Conservation (phyloP, 2,797 vertebrate genomes). For the Epinephelus coioides region DNA sequence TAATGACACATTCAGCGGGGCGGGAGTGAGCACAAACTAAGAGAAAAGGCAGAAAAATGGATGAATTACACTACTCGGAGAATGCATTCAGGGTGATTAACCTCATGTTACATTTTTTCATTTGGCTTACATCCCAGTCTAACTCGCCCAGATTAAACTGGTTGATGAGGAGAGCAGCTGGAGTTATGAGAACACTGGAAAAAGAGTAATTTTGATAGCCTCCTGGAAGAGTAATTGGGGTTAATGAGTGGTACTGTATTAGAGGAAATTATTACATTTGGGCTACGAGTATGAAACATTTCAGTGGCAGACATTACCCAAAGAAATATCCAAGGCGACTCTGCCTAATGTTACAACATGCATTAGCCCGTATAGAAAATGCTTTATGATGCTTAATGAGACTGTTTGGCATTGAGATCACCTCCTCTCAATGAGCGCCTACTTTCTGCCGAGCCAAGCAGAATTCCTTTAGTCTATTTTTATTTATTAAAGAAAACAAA, state of each 20-base stretch:
- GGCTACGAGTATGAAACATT: slow-evolving; percentile 69
- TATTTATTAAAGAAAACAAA: slow-evolving; percentile 18
- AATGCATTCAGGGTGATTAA: slow-evolving; percentile 81
- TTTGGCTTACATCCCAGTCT: slow-evolving; percentile 82
- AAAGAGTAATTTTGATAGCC: slow-evolving; percentile 72
- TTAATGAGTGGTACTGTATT: slow-evolving; percentile 76
- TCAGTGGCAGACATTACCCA: slow-evolving; percentile 33
- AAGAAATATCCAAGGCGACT: slow-evolving; percentile 31
- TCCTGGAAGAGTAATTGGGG: slow-evolving; percentile 83
- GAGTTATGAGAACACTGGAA: slow-evolving; percentile 76
- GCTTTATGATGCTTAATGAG: slow-evolving; percentile 24
- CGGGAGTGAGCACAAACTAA: slow-evolving; percentile 43
- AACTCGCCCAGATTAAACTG: slow-evolving; percentile 78
- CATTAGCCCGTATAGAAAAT: slow-evolving; percentile 36
- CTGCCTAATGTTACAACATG: slow-evolving; percentile 39
- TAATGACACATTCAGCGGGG: slow-evolving; percentile 50
- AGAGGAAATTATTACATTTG: slow-evolving; percentile 81
- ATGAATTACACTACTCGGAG: slow-evolving; percentile 71
- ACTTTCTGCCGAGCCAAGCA: slow-evolving; percentile 2
- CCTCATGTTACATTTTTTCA: slow-evolving; percentile 78
- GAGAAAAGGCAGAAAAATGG: slow-evolving; percentile 64
- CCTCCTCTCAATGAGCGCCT: slow-evolving; percentile 13
- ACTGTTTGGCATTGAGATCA: slow-evolving; percentile 46
- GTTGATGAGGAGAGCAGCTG: slow-evolving; percentile 79
- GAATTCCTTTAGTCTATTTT: slow-evolving; percentile 36